Base-by-base conservation (phyloP, 2,113 vertebrate genomes). In the Chitala chitala region DNA sequence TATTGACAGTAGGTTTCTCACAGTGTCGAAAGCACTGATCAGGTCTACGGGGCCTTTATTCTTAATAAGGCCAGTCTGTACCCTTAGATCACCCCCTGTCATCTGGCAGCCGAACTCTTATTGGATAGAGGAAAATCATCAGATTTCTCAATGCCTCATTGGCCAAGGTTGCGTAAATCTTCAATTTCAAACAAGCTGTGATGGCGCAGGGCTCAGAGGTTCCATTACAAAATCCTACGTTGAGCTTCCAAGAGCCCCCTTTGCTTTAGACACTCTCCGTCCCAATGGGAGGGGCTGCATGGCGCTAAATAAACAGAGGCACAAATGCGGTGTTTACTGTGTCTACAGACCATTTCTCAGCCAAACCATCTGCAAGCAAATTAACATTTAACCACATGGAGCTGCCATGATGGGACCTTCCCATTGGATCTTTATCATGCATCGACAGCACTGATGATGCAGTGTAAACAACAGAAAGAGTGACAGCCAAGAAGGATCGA, bases 271-370 rank as follows among this genome's bases (percentile, higher is more conserved):
- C 22, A 46, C n/a, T 12, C 63, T 42, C 22, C 64, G 10, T 46
- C n/a, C 64, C 40, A 36, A 29, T 22, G 44, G 64, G 42, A 46
- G 26, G 64, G 26, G 64, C 40, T 24, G 53, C 22, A 70, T 24
- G 46, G 33, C 73, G 17, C 38, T 68, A 36, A 68, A 40, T 46
- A 75, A 75, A 69, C 73, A 69, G 10, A 7, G 50, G 29, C 31
- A 29, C 63, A 29, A 69, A 22, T 20, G 24, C 8, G n/a, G 63
- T 64, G 51, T 75, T 75, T 75, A 36, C 64, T 75, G 50, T 55
- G 38, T 68, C 73, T 55, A 68, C 61, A 66, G 38, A 20, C 15
- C 1, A 31, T 31, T n/a, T 64, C 22, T 58, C 51, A 29, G 64
- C 61, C 38, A 75, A 75, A 75, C 24, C 33, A 17, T 36, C 31